Evolutionary conservation across 2,113 vertebrate species (phyloP), one percentile per base, ranked within the genome.

Genomic region (Bettongia penicillata): DNA sequence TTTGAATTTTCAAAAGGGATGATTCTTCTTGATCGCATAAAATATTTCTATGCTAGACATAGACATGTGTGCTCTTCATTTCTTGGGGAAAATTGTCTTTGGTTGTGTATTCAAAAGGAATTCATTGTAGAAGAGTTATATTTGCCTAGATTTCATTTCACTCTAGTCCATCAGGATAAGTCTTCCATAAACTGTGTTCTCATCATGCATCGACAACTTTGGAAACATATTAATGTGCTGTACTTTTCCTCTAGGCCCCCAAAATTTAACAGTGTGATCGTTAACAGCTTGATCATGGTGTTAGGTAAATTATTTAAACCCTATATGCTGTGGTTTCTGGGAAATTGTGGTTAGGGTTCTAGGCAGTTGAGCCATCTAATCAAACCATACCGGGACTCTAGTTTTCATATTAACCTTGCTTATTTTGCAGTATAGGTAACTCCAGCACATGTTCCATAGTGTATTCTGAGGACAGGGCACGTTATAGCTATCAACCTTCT

Each of bases 1-100:
- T 98, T 98, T 96, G 97, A 94, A 95, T 97, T 97, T 98, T 98
- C 98, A 98, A 95, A 96, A 98, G 95, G 94, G 93, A 97, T 97
- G 95, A 94, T 96, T 98, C 96, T 94, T 96, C 95, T 98, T 98
- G 93, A 98, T 98, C 91, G 91, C 96, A 93, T 98, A 95, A 98
- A 97, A 97, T 95, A 97, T 97, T 98, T 98, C 91, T 98, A 95
- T 98, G 96, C 97, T 98, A 96, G 95, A 96, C 92, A 97, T 9
- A 89, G 95, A 94, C 98, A 96, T 94, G 37, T 98, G 97, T 96
- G 97, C 93, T 98, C 93, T 98, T 97, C 94, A 94, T 97, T 98
- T 98, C 97, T 97, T 97, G 97, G 97, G 97, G 91, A 97, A 91
- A 93, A 55, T 96, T 97, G 51, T 96, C 51, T 98, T 97, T 97